phyloP scores from a whole-genome alignment of 2,797 vertebrate species.

The Sarcoramphus papa region DNA sequence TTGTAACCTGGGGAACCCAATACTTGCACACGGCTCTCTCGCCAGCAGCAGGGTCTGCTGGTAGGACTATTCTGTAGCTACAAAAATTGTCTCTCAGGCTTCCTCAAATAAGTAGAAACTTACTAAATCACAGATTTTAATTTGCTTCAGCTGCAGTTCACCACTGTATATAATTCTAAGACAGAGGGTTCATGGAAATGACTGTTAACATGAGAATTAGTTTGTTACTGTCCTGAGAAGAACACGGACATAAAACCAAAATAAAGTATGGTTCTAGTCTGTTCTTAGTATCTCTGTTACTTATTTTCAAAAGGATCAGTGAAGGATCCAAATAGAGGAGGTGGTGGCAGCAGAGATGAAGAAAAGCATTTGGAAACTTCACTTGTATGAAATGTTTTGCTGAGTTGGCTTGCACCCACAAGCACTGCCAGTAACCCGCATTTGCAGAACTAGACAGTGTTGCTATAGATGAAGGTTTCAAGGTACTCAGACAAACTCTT shows the following conservation, averaged over 20 bases:
- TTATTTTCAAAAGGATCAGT: neutral
- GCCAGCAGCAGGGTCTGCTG: neutral
- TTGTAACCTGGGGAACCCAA: fast-evolving
- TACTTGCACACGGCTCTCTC: fast-evolving
- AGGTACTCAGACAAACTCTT: neutral
- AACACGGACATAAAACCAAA: neutral
- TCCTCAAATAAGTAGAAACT: neutral
- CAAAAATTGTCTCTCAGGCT: neutral
- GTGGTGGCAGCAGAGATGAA: neutral
- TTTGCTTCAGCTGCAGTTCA: neutral
- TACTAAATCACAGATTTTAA: neutral
- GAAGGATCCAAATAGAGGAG: neutral
- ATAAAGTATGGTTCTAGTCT: neutral
- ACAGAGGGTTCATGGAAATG: neutral
- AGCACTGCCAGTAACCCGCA: fast-evolving
- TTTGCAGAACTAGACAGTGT: neutral
- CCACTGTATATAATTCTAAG: neutral
- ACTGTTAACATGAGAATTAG: neutral
- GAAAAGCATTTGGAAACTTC: neutral
- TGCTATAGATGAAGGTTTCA: neutral
- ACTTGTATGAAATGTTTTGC: neutral
- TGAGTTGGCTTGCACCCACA: fast-evolving
- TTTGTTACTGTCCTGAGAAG: neutral
- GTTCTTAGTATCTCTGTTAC: neutral
- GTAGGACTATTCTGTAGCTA: neutral